Conservation (phyloP, 1,140 invertebrate species). For the Chrysopa pallens region DNA sequence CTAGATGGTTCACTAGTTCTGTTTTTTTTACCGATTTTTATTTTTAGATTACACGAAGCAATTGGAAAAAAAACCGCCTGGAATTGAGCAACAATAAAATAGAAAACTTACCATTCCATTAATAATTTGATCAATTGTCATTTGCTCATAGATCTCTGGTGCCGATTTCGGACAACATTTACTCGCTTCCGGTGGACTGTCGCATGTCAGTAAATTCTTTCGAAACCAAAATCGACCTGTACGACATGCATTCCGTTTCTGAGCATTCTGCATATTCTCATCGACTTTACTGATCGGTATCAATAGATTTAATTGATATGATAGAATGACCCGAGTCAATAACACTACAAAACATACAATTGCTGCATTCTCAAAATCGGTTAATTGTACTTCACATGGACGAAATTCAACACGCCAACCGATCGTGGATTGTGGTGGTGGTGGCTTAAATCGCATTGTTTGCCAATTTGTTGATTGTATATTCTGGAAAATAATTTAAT, state of each 20-base stretch:
- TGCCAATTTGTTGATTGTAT: slow-evolving; percentile 99
- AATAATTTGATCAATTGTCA: slow-evolving; percentile 92
- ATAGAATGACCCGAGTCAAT: slow-evolving; percentile 89
- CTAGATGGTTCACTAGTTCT: too few species aligned
- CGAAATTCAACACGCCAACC: slow-evolving; percentile 99
- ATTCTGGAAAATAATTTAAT: slow-evolving; percentile 65
- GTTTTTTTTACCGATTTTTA: too few species aligned
- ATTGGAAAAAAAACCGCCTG: too few species aligned
- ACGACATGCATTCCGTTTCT: slow-evolving; percentile 72
- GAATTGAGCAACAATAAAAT: too few species aligned
- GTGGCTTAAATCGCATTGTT: slow-evolving; percentile 99
- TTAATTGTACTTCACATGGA: slow-evolving; percentile 95
- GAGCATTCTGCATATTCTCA: slow-evolving; percentile 93
- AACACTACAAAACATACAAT: slow-evolving; percentile 97
- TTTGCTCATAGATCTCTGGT: slow-evolving; percentile 49
- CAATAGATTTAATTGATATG: slow-evolving; percentile 89
- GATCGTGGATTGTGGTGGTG: slow-evolving; percentile 84
- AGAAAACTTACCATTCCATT: slow-evolving; percentile 93
- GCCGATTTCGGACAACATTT: slow-evolving; percentile 16
- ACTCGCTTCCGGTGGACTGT: slow-evolving; percentile 24
- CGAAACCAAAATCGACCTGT: slow-evolving; percentile 84
- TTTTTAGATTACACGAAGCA: too few species aligned
- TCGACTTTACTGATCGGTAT: slow-evolving; percentile 98
- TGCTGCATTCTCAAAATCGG: slow-evolving; percentile 99
- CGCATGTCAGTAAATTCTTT: slow-evolving; percentile 46